phyloP scores from a whole-genome alignment of 2,797 vertebrate species.

The Artibeus jamaicensis region DNA sequence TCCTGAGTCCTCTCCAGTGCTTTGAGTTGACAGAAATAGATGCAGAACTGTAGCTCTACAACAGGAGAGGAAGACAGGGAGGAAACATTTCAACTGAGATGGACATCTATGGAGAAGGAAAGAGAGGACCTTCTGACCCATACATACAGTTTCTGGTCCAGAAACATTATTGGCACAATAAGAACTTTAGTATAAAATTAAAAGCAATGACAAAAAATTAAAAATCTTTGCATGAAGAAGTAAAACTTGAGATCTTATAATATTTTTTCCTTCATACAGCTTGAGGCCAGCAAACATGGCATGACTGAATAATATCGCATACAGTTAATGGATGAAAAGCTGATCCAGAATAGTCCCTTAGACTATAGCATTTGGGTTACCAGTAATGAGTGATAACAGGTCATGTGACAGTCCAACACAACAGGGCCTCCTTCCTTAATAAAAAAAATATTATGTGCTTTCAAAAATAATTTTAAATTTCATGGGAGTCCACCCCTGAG shows the following conservation, averaged over 20 bases:
- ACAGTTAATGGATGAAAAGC: background rate
- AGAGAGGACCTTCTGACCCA: background rate
- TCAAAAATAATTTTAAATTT: constrained; percentile 30
- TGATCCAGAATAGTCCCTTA: background rate
- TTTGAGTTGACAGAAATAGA: constrained; percentile 52
- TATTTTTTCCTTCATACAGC: background rate
- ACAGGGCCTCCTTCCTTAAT: background rate
- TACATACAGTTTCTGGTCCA: background rate
- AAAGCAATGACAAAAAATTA: background rate
- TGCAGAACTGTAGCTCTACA: background rate
- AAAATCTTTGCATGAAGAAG: background rate
- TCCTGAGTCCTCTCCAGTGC: background rate
- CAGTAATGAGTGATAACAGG: background rate
- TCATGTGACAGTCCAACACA: background rate
- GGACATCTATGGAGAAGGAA: background rate
- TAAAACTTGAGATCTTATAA: background rate
- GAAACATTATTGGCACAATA: background rate
- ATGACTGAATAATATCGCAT: background rate
- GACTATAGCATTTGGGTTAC: background rate
- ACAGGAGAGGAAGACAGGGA: background rate
- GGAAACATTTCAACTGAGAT: background rate
- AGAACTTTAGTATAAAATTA: background rate
- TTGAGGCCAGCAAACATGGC: background rate
- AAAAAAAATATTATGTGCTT: background rate
- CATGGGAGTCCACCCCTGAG: background rate